A percentile compares a stretch with the other conserved stretches of the same genome.
phyloP scores from a whole-genome alignment of 2,113 vertebrate genomes.

The Hemibagrus wyckioides region DNA sequence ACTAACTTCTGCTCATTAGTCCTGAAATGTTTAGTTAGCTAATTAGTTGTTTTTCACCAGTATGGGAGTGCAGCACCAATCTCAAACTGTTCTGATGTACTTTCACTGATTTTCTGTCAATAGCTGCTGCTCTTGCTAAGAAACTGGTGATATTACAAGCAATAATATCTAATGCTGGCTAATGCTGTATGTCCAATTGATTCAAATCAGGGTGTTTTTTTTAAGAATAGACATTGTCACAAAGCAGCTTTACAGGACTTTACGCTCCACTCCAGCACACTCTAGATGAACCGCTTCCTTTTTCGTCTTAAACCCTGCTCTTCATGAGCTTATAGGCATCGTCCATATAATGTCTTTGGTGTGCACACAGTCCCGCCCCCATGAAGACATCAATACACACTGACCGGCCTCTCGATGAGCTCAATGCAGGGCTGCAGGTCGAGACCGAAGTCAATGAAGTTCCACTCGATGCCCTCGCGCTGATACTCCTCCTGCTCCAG shows the following conservation, averaged over 20 bases:
- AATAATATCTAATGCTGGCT: background rate
- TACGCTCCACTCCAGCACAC: background rate
- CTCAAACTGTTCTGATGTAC: background rate
- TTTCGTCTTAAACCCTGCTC: background rate
- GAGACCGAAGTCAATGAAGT: slow-evolving; percentile 88
- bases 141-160: background rate
- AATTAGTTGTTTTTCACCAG: background rate
- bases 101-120: background rate
- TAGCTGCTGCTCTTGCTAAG: background rate
- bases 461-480: slow-evolving; percentile 88
- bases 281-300: background rate
- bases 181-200: background rate
- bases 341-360: background rate
- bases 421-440: slow-evolving; percentile 89
- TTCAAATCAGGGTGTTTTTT: too few relatives aligned
- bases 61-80: background rate
- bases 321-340: background rate
- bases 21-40: background rate
- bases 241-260: background rate
- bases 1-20: background rate
- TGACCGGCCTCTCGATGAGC: slow-evolving; percentile 85
- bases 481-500: slow-evolving; percentile 89
- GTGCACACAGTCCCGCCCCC: background rate
- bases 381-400: slow-evolving; percentile 42
- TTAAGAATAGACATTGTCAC: too few relatives aligned